Percentiles rank a stretch among this genome's conserved stretches.
phyloP scores from a whole-genome alignment of 2,113 vertebrate species.

The Vicugna pacos region DNA sequence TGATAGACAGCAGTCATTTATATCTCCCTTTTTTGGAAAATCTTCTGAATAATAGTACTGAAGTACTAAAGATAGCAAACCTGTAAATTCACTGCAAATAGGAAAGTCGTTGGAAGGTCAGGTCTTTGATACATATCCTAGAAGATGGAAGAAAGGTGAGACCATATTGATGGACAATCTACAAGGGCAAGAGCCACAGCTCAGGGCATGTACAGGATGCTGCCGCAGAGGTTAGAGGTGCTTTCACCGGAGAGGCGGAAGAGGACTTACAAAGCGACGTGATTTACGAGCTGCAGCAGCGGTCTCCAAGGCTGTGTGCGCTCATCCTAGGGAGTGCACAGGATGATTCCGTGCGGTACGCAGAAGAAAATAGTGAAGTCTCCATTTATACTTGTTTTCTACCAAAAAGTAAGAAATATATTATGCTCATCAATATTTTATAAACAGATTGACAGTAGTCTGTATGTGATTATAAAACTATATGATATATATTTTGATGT shows the following conservation, averaged over 20 bases:
- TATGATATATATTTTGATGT: neutral
- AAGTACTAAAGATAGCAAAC: conserved; percentile 19
- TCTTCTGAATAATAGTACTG: neutral
- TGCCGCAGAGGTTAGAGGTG: neutral
- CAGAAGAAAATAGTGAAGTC: neutral
- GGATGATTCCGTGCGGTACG: neutral
- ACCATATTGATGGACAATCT: neutral
- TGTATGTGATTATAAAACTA: neutral
- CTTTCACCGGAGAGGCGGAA: neutral
- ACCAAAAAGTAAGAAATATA: conserved; percentile 5
- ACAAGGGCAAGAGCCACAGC: neutral
- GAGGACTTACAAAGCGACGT: neutral
- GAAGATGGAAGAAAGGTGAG: neutral
- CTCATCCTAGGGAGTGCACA: neutral
- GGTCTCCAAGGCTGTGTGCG: neutral
- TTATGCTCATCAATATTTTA: neutral
- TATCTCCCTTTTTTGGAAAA: neutral
- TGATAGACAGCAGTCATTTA: neutral
- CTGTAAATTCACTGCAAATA: conserved; percentile 11
- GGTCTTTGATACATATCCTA: conserved; percentile 17
- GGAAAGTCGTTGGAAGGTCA: neutral
- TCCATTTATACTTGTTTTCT: conserved; percentile 13
- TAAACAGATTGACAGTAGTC: neutral
- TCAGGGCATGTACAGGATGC: neutral
- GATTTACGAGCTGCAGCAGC: neutral